Evolutionary conservation across 2,888 invertebrate genomes (phyloP).

Genomic region (Oscheius sp.): DNA sequence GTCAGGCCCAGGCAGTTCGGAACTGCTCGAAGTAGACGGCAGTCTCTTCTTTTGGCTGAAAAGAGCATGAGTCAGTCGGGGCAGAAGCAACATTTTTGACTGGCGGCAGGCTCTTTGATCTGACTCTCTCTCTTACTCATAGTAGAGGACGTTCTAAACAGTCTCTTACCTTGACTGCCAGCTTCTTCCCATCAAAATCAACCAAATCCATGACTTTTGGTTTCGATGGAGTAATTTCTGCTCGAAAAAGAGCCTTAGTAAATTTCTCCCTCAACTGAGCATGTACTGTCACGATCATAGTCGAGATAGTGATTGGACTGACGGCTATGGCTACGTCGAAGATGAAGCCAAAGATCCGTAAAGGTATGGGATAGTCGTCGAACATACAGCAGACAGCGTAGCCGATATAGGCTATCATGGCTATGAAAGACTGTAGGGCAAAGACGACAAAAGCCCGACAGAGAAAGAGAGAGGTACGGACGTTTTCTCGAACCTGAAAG

Average conservation of each 20-base stretch:
- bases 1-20: slow-evolving; percentile 34
- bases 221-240: slow-evolving; percentile 6
- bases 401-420: slow-evolving; percentile 29
- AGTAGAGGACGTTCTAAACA: neutral
- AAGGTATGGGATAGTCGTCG: slow-evolving; percentile 3
- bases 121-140: neutral
- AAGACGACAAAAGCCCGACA: slow-evolving; percentile 31
- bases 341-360: slow-evolving; percentile 27
- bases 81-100: slow-evolving; percentile 14
- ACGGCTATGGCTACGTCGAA: slow-evolving; percentile 33
- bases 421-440: slow-evolving; percentile 29
- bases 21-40: slow-evolving; percentile 37
- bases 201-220: slow-evolving; percentile 22
- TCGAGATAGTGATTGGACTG: slow-evolving; percentile 28
- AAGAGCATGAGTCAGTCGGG: slow-evolving; percentile 6
- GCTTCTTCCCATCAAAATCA: slow-evolving; percentile 36
- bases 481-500: slow-evolving; percentile 36
- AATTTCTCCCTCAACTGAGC: slow-evolving; percentile 13
- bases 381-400: slow-evolving; percentile 26
- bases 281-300: slow-evolving; percentile 2
- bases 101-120: neutral
- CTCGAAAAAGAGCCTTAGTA: slow-evolving; percentile 6
- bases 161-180: slow-evolving; percentile 31
- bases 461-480: slow-evolving; percentile 28
- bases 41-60: slow-evolving; percentile 34